These are phyloP conservation scores for Psococerastis gibbosa DNA, from an alignment of 2,888 invertebrate species.

Conservation along the genomic window DNA sequence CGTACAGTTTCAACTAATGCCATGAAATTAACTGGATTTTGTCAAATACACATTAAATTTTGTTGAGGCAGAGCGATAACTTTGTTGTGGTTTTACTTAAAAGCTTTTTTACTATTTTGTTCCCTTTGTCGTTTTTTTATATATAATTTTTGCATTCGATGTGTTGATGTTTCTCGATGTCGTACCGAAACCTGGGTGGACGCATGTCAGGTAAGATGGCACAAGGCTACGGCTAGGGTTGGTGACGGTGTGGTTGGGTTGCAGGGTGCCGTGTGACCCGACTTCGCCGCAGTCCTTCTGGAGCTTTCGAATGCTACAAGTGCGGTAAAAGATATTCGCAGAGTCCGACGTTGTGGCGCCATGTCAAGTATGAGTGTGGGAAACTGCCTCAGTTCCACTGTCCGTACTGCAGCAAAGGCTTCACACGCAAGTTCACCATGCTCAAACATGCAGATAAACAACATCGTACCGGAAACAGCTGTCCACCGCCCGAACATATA, in stretches of 20 bases:
- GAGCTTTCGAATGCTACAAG: constrained; percentile 6
- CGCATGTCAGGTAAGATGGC: neutral
- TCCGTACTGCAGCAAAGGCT: constrained; percentile 14
- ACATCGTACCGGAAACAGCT: neutral
- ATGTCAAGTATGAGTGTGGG: constrained; percentile 21
- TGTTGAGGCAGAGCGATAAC: too few relatives aligned
- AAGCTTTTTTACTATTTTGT: neutral
- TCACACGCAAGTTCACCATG: constrained; percentile 7
- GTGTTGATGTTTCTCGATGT: neutral
- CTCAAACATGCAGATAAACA: constrained; percentile 8
- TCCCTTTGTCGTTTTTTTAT: neutral
- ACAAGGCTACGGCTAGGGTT: neutral
- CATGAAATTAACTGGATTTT: too few relatives aligned
- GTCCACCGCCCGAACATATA: too few relatives aligned
- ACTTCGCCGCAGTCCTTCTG: neutral
- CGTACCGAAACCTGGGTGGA: neutral
- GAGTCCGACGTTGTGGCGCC: constrained; percentile 18
- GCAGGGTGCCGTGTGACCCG: neutral
- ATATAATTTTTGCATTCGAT: neutral
- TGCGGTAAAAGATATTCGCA: constrained; percentile 7
- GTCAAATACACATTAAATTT: too few relatives aligned
- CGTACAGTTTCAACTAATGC: too few relatives aligned
- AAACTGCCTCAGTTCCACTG: constrained; percentile 19
- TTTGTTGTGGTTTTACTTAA: too few relatives aligned
- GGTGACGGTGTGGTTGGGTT: neutral